Evolutionary conservation across 2,888 invertebrate genomes (phyloP).

Genomic region (Thymelicus lineola): DNA sequence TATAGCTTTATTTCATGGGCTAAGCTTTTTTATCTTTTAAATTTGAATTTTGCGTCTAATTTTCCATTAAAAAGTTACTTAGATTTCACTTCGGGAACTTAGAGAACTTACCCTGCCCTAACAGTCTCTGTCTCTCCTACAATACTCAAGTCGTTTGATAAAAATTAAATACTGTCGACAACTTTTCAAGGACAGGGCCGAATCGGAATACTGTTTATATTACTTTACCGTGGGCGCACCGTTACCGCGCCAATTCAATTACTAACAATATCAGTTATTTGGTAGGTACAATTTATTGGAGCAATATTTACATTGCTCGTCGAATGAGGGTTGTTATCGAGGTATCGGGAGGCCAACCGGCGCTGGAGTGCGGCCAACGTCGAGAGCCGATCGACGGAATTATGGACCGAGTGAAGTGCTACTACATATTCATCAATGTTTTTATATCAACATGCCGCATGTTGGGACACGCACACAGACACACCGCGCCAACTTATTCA

Average conservation of each 20-base stretch:
- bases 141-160: too few relatives aligned
- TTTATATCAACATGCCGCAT: neutral
- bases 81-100: too few relatives aligned
- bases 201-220: too few relatives aligned
- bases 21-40: too few relatives aligned
- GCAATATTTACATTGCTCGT: constrained; percentile 25
- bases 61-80: too few relatives aligned
- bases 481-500: neutral
- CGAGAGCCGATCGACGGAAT: constrained; percentile 9
- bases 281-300: constrained; percentile 27
- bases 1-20: too few relatives aligned
- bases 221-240: too few relatives aligned
- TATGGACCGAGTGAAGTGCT: neutral
- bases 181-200: too few relatives aligned
- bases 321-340: constrained; percentile 13
- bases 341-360: neutral
- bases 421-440: constrained; percentile 24
- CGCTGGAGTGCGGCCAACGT: constrained; percentile 17
- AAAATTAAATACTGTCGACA: too few relatives aligned
- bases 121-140: too few relatives aligned
- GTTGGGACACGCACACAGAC: neutral
- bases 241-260: constrained; percentile 31
- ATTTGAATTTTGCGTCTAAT: too few relatives aligned
- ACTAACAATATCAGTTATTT: constrained; percentile 28
- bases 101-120: too few relatives aligned